These are phyloP conservation scores for Drosophila anomalata DNA, from an alignment of 2,888 invertebrate genomes.

Conservation along the genomic window DNA sequence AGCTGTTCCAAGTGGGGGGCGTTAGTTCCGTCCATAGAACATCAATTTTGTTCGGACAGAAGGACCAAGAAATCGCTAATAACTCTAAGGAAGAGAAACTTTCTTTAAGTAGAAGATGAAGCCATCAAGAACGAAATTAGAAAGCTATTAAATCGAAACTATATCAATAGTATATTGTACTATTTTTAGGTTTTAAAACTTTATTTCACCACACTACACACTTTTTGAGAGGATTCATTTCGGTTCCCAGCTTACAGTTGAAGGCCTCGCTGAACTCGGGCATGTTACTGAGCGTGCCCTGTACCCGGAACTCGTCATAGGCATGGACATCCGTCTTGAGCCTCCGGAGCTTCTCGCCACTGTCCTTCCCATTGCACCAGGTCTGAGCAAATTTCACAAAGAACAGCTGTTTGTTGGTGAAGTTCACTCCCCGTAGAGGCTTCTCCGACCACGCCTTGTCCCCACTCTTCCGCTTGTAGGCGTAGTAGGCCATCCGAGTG, in stretches of 20 bases:
- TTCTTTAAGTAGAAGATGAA: neutral
- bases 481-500: slow-evolving; percentile 93
- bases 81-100: neutral
- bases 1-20: slow-evolving; percentile 65
- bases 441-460: slow-evolving; percentile 84
- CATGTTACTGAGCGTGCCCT: slow-evolving; percentile 93
- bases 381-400: slow-evolving; percentile 96
- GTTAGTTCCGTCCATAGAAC: slow-evolving; percentile 35
- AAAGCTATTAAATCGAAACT: neutral
- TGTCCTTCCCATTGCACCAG: slow-evolving; percentile 80
- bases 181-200: neutral
- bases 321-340: slow-evolving; percentile 96
- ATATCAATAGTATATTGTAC: no score
- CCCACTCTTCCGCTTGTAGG: slow-evolving; percentile 86
- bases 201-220: slow-evolving; percentile 93
- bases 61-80: slow-evolving; percentile 11
- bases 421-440: slow-evolving; percentile 91
- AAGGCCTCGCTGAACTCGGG: slow-evolving; percentile 93
- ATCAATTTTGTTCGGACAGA: slow-evolving; percentile 19
- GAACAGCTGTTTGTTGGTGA: slow-evolving; percentile 95
- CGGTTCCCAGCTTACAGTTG: slow-evolving; percentile 88
- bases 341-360: slow-evolving; percentile 83
- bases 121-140: slow-evolving; percentile 2
- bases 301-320: slow-evolving; percentile 93
- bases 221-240: slow-evolving; percentile 93